Conservation (phyloP, 2,113 vertebrate species). For the Gasterosteus aculeatus region DNA sequence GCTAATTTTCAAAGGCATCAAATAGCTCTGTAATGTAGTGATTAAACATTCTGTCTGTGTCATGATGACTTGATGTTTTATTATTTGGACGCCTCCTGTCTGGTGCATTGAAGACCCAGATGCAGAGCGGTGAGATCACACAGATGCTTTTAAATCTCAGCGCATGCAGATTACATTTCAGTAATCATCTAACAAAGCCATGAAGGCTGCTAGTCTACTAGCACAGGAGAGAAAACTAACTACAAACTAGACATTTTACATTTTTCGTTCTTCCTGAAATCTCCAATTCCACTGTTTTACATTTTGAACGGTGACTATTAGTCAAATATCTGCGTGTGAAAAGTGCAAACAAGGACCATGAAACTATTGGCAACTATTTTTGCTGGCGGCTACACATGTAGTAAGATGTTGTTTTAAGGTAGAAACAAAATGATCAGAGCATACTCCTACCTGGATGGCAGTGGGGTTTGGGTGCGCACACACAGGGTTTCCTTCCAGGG, state of each 20-base stretch:
- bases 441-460: constrained; percentile 72
- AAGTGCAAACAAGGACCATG: background rate
- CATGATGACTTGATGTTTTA: background rate
- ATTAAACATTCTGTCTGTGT: constrained; percentile 13
- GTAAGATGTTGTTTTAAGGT: background rate
- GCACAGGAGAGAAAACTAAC: constrained; percentile 30
- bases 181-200: constrained; percentile 41
- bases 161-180: constrained; percentile 56
- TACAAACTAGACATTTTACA: too few species aligned
- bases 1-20: background rate
- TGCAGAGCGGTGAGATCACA: constrained; percentile 30
- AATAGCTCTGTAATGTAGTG: background rate
- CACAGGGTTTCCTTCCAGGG: constrained; percentile 89
- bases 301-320: constrained; percentile 11
- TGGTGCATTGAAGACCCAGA: constrained; percentile 13
- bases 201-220: constrained; percentile 14
- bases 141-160: constrained; percentile 37
- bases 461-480: constrained; percentile 80
- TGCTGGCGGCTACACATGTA: background rate
- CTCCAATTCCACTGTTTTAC: constrained; percentile 10
- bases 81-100: constrained; percentile 20
- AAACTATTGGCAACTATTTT: background rate
- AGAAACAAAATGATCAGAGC: background rate
- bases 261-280: constrained; percentile 7
- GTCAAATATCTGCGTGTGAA: constrained; percentile 9